Percentiles rank a stretch among this genome's conserved stretches.
phyloP scores from a whole-genome alignment of 2,888 invertebrate species.

The Monopis laevigella region DNA sequence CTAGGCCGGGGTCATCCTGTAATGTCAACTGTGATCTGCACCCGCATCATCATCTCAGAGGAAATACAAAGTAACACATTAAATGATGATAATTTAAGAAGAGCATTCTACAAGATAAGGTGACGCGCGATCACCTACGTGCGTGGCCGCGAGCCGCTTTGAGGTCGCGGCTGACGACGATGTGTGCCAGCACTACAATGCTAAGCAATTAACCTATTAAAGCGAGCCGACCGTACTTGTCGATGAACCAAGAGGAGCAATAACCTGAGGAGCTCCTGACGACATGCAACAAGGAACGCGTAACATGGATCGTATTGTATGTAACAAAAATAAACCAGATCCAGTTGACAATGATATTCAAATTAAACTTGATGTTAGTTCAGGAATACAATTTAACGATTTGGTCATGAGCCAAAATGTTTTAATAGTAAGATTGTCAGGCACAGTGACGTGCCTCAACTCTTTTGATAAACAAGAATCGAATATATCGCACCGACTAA shows the following conservation, averaged over 20 bases:
- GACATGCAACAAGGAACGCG: not conserved
- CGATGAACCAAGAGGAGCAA: slow-evolving; percentile 32
- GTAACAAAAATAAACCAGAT: not conserved
- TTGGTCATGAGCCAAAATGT: slow-evolving; percentile 16
- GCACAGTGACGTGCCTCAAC: slow-evolving; percentile 31
- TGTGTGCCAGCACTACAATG: slow-evolving; percentile 63
- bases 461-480: slow-evolving; percentile 53
- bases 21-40: no score
- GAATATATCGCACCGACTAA: slow-evolving; percentile 41
- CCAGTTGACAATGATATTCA: not conserved
- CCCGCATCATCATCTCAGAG: no score
- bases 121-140: slow-evolving; percentile 42
- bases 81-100: no score
- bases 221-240: slow-evolving; percentile 23
- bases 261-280: slow-evolving; percentile 30
- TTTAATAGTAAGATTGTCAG: slow-evolving; percentile 18
- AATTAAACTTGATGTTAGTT: not conserved
- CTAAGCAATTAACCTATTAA: slow-evolving; percentile 64
- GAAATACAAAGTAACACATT: no score
- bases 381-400: slow-evolving; percentile 9
- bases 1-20: no score
- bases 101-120: no score
- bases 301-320: not conserved
- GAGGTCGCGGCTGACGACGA: slow-evolving; percentile 53
- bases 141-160: slow-evolving; percentile 56